These are phyloP conservation scores for Platalea minor DNA, from an alignment of 2,797 vertebrate genomes.

Conservation along the genomic window DNA sequence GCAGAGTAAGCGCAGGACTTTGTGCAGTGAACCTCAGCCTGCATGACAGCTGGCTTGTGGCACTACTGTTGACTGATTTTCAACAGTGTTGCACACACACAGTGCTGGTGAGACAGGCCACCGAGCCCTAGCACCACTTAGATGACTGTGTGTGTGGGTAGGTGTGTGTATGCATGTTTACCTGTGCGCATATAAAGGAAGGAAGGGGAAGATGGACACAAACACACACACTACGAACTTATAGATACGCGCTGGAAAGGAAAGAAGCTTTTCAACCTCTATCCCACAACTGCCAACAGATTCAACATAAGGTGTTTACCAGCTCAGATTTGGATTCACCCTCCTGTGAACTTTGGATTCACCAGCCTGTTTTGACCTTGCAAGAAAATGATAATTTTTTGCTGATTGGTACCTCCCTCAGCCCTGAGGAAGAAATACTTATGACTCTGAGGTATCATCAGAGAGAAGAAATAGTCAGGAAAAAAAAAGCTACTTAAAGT, in stretches of 20 bases:
- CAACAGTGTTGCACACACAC: neutral
- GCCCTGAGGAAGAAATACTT: neutral
- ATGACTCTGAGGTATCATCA: neutral
- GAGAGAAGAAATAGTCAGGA: neutral
- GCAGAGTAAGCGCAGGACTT: neutral
- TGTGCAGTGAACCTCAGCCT: neutral
- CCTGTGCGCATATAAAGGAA: rapidly evolving
- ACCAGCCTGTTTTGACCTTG: neutral
- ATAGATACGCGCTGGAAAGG: neutral
- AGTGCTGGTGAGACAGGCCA: neutral
- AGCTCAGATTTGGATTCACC: neutral
- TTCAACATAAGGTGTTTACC: neutral
- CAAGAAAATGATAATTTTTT: neutral
- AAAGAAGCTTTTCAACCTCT: neutral
- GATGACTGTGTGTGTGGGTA: neutral
- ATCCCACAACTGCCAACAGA: neutral
- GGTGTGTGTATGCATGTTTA: neutral
- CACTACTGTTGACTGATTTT: neutral
- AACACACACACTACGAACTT: neutral
- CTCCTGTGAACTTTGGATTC: neutral
- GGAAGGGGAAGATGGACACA: neutral
- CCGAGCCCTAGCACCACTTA: neutral
- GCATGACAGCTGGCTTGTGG: neutral
- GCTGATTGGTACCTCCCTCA: neutral
- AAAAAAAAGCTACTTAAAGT: neutral